phyloP scores from a whole-genome alignment of 2,888 invertebrate species.

The Tachina lurida region DNA sequence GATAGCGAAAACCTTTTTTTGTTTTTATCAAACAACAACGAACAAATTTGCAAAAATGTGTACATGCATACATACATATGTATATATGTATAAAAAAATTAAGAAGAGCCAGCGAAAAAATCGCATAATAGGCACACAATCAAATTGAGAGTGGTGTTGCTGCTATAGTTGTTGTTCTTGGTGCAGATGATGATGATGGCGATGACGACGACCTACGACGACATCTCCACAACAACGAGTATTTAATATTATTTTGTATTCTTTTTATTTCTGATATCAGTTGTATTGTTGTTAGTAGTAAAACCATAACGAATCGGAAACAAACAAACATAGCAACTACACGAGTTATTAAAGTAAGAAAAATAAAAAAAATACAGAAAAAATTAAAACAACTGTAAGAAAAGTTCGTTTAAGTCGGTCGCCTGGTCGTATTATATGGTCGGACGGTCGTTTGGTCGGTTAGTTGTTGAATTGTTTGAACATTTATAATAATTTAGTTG shows the following conservation, averaged over 20 bases:
- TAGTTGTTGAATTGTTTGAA: slow-evolving; percentile 55
- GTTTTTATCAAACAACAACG: slow-evolving; percentile 41
- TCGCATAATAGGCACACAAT: slow-evolving; percentile 63
- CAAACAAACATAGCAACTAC: slow-evolving; percentile 55
- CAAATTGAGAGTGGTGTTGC: slow-evolving; percentile 48
- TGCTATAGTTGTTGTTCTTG: slow-evolving; percentile 40
- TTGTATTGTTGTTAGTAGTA: slow-evolving; percentile 65
- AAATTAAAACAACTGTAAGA: slow-evolving; percentile 49
- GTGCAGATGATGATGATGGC: slow-evolving; percentile 49
- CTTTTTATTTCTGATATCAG: slow-evolving; percentile 51
- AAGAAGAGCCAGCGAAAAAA: slow-evolving; percentile 53
- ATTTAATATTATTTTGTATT: slow-evolving; percentile 60
- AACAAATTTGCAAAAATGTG: slow-evolving; percentile 65
- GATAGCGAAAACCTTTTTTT: slow-evolving; percentile 36
- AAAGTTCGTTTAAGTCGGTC: slow-evolving; percentile 61
- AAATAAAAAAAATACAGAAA: slow-evolving; percentile 43
- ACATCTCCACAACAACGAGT: slow-evolving; percentile 67
- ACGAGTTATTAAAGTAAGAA: slow-evolving; percentile 58
- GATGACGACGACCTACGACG: slow-evolving; percentile 67
- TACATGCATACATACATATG: slow-evolving; percentile 37
- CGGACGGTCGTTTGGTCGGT: slow-evolving; percentile 37
- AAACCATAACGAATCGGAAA: slow-evolving; percentile 72
- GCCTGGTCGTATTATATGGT: slow-evolving; percentile 49
- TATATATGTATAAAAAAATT: slow-evolving; percentile 21
- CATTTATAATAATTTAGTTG: slow-evolving; percentile 68